Evolutionary conservation across 2,888 invertebrate genomes (phyloP).

Genomic region (Tachystola acroxantha): DNA sequence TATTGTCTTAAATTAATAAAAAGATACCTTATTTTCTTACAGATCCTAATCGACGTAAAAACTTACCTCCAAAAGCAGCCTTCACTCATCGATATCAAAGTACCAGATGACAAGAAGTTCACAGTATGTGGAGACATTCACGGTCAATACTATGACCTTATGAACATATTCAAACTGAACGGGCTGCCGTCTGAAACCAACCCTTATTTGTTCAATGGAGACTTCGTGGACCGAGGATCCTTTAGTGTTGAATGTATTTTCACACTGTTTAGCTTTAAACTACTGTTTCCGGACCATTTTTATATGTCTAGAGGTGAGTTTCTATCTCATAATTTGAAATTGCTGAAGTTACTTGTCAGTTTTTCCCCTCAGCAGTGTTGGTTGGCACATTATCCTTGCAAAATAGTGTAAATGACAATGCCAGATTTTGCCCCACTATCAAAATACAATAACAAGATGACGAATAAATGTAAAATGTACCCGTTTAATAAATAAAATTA

Average conservation of each 20-base stretch:
- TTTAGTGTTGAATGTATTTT: slow-evolving; percentile 99
- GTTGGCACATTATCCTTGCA: too few species aligned
- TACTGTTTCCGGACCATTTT: slow-evolving; percentile 97
- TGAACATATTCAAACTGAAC: slow-evolving; percentile 98
- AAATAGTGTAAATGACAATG: too few species aligned
- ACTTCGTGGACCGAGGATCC: slow-evolving; percentile 99
- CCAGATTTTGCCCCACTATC: too few species aligned
- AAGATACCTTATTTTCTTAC: slow-evolving; percentile 15
- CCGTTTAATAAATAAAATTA: too few species aligned
- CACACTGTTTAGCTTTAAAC: slow-evolving; percentile 96
- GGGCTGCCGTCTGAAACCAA: slow-evolving; percentile 97
- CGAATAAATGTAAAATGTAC: too few species aligned
- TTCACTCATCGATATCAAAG: slow-evolving; percentile 92
- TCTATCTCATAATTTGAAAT: too few species aligned
- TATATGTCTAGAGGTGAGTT: slow-evolving; percentile 96
- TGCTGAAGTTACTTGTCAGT: too few species aligned
- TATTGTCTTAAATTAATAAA: too few species aligned
- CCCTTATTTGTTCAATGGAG: slow-evolving; percentile 99
- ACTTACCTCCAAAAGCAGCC: slow-evolving; percentile 89
- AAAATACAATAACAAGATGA: too few species aligned
- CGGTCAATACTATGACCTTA: slow-evolving; percentile 98
- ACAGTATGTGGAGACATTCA: slow-evolving; percentile 99
- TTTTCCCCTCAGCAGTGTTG: too few species aligned
- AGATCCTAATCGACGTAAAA: slow-evolving; percentile 96
- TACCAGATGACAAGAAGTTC: slow-evolving; percentile 93